A percentile compares a stretch with the other conserved stretches of the same genome.
These are phyloP conservation scores for Ischnus inquisitorius DNA, from an alignment of 2,888 invertebrate species.

Conservation along the genomic window DNA sequence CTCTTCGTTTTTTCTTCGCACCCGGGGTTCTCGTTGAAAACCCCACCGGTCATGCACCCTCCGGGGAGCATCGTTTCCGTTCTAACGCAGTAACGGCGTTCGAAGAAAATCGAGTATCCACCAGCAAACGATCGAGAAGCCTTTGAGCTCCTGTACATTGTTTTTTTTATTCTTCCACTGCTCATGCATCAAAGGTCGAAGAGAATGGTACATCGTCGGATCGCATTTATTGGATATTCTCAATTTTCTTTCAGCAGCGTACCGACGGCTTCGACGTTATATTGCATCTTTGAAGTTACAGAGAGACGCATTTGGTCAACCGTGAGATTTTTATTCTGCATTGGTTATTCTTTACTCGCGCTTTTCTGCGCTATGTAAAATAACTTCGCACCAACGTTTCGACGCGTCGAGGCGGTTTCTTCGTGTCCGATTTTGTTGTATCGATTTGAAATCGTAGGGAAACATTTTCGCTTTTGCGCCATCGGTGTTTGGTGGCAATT, in stretches of 20 bases:
- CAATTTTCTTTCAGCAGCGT: neutral
- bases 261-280: neutral
- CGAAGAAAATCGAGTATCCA: neutral
- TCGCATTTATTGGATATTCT: constrained; percentile 13
- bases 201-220: neutral
- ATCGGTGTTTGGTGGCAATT: no score
- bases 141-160: constrained; percentile 9
- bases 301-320: neutral
- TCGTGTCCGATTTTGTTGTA: no score
- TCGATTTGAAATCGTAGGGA: no score
- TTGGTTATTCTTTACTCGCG: neutral
- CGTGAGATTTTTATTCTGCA: neutral
- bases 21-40: neutral
- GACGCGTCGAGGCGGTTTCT: no score
- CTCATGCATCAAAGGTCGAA: neutral
- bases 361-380: neutral
- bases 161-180: neutral
- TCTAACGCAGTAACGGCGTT: neutral
- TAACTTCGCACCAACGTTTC: no score
- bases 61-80: neutral
- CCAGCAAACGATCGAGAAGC: neutral
- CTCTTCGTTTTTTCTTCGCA: neutral
- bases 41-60: neutral
- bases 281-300: neutral
- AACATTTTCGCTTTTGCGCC: no score